phyloP scores from a whole-genome alignment of 2,888 invertebrate species.

The Polymixis flavicincta region DNA sequence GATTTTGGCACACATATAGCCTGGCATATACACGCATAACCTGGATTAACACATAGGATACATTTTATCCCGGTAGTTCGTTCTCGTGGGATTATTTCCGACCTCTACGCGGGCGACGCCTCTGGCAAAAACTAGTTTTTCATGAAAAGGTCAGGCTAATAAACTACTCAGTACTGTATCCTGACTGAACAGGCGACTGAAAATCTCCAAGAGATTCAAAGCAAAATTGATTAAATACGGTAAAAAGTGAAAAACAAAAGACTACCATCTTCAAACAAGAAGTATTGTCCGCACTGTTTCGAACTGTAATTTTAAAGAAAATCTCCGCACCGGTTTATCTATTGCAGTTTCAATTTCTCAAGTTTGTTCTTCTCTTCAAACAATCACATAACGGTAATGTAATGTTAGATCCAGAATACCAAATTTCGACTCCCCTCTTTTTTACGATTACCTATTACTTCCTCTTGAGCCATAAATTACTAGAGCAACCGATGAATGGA shows the following conservation, averaged over 20 bases:
- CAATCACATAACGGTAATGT: constrained; percentile 63
- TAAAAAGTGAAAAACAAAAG: constrained; percentile 34
- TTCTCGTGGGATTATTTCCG: too few relatives aligned
- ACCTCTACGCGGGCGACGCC: too few relatives aligned
- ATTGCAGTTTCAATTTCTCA: constrained; percentile 61
- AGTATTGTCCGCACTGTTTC: constrained; percentile 62
- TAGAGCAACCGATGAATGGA: background rate
- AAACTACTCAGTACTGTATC: background rate
- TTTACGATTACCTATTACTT: background rate
- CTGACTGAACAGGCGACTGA: background rate
- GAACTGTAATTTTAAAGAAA: constrained; percentile 50
- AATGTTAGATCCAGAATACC: constrained; percentile 48
- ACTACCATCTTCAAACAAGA: constrained; percentile 66
- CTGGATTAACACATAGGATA: too few relatives aligned
- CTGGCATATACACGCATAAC: too few relatives aligned
- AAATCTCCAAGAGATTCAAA: constrained; percentile 9
- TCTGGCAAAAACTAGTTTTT: too few relatives aligned
- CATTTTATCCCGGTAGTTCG: too few relatives aligned
- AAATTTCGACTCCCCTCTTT: background rate
- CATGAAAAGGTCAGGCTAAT: background rate
- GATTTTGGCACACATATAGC: too few relatives aligned
- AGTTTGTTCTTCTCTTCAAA: constrained; percentile 58
- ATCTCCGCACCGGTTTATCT: constrained; percentile 51
- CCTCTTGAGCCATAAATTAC: background rate
- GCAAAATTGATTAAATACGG: background rate